phyloP scores from a whole-genome alignment of 2,888 invertebrate genomes.

The Celastrina argiolus region DNA sequence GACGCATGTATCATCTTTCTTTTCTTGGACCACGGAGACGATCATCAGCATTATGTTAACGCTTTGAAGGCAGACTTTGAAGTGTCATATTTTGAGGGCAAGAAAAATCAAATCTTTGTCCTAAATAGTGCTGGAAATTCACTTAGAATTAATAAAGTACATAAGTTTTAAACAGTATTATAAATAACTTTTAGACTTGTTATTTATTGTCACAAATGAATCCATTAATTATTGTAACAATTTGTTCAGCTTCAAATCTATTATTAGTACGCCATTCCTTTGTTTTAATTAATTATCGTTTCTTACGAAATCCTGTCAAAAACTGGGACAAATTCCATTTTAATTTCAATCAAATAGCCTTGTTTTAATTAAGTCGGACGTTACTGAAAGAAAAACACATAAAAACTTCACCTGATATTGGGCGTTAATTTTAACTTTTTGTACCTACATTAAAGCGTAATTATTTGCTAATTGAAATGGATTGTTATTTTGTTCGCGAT shows the following conservation, averaged over 20 bases:
- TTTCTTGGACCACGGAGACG: too few species aligned
- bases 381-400: not conserved
- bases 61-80: too few species aligned
- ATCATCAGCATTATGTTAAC: too few species aligned
- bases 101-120: too few species aligned
- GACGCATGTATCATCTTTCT: too few species aligned
- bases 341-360: not conserved
- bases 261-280: not conserved
- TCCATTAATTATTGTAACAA: not conserved
- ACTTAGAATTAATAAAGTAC: too few species aligned
- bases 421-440: not conserved
- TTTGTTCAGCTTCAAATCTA: conserved; percentile 2
- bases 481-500: not conserved
- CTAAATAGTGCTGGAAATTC: too few species aligned
- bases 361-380: not conserved
- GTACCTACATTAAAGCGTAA: not conserved
- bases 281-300: not conserved
- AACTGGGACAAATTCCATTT: not conserved
- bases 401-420: not conserved
- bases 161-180: not conserved
- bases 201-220: not conserved
- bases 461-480: not conserved
- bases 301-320: not conserved
- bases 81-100: too few species aligned
- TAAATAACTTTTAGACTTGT: not conserved